A percentile compares a stretch with the other conserved stretches of the same genome.
These are phyloP conservation scores for Schizotus pectinicornis DNA, from an alignment of 2,888 invertebrate species.

Conservation along the genomic window DNA sequence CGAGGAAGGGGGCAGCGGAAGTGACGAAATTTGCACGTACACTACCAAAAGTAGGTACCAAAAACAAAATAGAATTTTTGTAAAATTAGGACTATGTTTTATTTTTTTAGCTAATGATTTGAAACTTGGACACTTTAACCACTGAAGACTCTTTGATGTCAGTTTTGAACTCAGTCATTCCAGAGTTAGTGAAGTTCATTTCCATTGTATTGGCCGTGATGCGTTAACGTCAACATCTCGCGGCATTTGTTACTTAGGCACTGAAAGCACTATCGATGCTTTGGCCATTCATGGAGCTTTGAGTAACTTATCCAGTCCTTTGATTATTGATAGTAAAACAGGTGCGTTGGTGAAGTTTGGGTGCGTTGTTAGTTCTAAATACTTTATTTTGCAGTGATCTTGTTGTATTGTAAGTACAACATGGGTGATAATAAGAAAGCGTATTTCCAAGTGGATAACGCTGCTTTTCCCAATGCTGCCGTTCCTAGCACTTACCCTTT, in stretches of 20 bases:
- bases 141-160: constrained; percentile 92
- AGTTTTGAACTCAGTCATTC: constrained; percentile 75
- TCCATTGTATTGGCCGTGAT: constrained; percentile 83
- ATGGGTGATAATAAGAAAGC: constrained; percentile 58
- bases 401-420: constrained; percentile 65
- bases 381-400: constrained; percentile 55
- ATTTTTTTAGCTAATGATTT: constrained; percentile 68
- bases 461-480: constrained; percentile 56
- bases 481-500: constrained; percentile 63
- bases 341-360: constrained; percentile 40
- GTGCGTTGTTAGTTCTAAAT: background rate
- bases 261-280: constrained; percentile 82
- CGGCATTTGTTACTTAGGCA: constrained; percentile 81
- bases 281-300: constrained; percentile 77
- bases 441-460: constrained; percentile 56
- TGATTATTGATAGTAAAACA: constrained; percentile 62
- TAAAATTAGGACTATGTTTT: constrained; percentile 5
- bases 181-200: constrained; percentile 75
- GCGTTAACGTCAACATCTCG: constrained; percentile 82
- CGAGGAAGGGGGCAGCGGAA: constrained; percentile 82
- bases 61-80: constrained; percentile 62
- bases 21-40: constrained; percentile 81
- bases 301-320: constrained; percentile 60
- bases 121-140: constrained; percentile 89
- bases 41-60: constrained; percentile 80